Evolutionary conservation across 2,797 vertebrate genomes (phyloP).

Genomic region (Liparis tanakae): DNA sequence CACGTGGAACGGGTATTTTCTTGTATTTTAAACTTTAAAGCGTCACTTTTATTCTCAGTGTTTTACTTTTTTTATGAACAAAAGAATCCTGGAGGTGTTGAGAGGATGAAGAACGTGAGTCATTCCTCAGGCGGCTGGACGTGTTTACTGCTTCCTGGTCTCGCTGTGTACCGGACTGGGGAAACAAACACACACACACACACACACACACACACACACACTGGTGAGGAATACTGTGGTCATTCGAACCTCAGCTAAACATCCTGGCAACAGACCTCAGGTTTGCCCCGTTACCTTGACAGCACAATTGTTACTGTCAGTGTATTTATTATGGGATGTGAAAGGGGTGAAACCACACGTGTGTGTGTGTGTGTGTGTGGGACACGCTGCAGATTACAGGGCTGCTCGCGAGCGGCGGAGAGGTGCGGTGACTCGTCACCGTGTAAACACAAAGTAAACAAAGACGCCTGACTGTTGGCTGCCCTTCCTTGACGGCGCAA

Average conservation of each 20-base stretch:
- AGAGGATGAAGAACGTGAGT: conserved; percentile 21
- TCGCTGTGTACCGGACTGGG: conserved; percentile 34
- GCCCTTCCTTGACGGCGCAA: conserved; percentile 54
- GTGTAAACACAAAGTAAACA: conserved; percentile 72
- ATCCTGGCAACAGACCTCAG: conserved; percentile 66
- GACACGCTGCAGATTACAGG: conserved; percentile 58
- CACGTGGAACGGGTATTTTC: neutral
- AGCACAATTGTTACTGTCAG: conserved; percentile 52
- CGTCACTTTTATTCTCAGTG: conserved; percentile 2
- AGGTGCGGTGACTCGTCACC: conserved; percentile 49
- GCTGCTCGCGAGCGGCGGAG: conserved; percentile 44
- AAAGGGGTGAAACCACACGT: conserved; percentile 61
- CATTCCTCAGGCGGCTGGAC: neutral
- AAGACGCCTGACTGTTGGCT: conserved; percentile 71
- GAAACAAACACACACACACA: conserved; percentile 57
- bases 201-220: conserved; percentile 5
- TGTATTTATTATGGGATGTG: conserved; percentile 60
- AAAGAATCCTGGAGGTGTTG: conserved; percentile 24
- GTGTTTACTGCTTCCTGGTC: conserved; percentile 61
- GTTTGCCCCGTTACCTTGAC: conserved; percentile 61
- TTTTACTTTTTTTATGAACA: neutral
- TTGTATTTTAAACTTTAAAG: neutral
- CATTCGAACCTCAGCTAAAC: conserved; percentile 59
- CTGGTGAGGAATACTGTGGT: conserved; percentile 52
- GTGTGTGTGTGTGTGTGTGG: conserved; percentile 16